Conservation (phyloP, 2,797 vertebrate species). For the Sebastes wilsoni region DNA sequence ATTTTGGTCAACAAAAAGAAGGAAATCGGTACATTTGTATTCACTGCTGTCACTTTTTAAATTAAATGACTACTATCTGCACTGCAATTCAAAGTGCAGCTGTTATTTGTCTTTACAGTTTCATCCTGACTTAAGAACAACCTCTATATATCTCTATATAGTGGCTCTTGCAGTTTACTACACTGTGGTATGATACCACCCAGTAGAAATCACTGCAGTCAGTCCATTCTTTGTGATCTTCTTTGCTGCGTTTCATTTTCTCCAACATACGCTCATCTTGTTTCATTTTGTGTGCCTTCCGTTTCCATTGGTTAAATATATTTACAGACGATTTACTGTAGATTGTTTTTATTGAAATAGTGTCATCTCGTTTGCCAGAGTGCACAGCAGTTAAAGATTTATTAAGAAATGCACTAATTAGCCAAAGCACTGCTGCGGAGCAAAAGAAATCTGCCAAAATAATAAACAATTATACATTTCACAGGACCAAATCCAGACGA, state of each 20-base stretch:
- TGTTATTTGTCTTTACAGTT: slow-evolving; percentile 25
- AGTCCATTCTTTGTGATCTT: neutral
- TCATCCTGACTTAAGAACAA: slow-evolving; percentile 10
- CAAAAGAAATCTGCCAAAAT: slow-evolving; percentile 28
- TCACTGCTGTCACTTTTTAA: slow-evolving; percentile 56
- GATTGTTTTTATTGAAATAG: slow-evolving; percentile 1
- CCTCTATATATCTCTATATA: neutral
- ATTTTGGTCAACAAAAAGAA: slow-evolving; percentile 26
- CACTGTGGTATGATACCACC: neutral
- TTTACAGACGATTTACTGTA: neutral
- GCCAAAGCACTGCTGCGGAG: slow-evolving; percentile 3
- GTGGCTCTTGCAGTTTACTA: slow-evolving; percentile 9
- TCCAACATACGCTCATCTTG: neutral
- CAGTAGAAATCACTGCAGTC: slow-evolving; percentile 2
- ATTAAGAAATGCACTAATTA: neutral
- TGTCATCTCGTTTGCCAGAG: neutral
- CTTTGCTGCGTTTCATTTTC: slow-evolving; percentile 10
- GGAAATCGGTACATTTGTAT: slow-evolving; percentile 41
- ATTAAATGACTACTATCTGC: slow-evolving; percentile 55
- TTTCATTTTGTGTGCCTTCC: slow-evolving; percentile 58
- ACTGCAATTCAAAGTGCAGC: slow-evolving; percentile 42
- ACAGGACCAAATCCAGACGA: slow-evolving; percentile 37
- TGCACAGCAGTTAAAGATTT: neutral
- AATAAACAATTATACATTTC: neutral
- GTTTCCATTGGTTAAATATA: neutral